Evolutionary conservation across 2,797 vertebrate genomes (phyloP).

Genomic region (Anguilla obscura): DNA sequence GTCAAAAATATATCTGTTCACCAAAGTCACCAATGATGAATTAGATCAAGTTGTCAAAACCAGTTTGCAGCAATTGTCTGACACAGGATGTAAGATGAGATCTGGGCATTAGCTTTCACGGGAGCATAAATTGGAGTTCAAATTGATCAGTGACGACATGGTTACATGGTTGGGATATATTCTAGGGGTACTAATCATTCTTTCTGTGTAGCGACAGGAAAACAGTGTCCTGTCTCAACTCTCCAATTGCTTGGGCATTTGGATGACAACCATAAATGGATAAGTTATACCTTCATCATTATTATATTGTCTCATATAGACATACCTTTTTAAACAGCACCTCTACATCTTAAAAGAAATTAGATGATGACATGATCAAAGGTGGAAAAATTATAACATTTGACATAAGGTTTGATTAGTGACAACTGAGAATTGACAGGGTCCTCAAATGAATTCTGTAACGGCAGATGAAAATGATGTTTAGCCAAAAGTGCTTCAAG

Average conservation of each 20-base stretch:
- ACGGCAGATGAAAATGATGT: too few relatives aligned
- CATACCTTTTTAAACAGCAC: not conserved
- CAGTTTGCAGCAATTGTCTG: not conserved
- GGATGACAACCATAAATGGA: not conserved
- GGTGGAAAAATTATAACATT: too few relatives aligned
- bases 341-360: not conserved
- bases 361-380: too few relatives aligned
- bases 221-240: not conserved
- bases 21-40: not conserved
- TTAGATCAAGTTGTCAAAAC: not conserved
- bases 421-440: too few relatives aligned
- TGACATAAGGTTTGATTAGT: too few relatives aligned
- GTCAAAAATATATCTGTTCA: not conserved
- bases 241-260: not conserved
- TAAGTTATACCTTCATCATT: not conserved
- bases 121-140: not conserved
- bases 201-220: not conserved
- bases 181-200: not conserved
- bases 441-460: too few relatives aligned
- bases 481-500: not conserved
- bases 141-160: not conserved
- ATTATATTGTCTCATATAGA: not conserved
- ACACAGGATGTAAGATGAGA: not conserved
- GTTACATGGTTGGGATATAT: not conserved
- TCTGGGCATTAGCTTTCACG: not conserved